Percentiles rank a stretch among this genome's conserved stretches.
Evolutionary conservation across 2,113 vertebrate genomes (phyloP).

Genomic region (Puffinus mauretanicus): DNA sequence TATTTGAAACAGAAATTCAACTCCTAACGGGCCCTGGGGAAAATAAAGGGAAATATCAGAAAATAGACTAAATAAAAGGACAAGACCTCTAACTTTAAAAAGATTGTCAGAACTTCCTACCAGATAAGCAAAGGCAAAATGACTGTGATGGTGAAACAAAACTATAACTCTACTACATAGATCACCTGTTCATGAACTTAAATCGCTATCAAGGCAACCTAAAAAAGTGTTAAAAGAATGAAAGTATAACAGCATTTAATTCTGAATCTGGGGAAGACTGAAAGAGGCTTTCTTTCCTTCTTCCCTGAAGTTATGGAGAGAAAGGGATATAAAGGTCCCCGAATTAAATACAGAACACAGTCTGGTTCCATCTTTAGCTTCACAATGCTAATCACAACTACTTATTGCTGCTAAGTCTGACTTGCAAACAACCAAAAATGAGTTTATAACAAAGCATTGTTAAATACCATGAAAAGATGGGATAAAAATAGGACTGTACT

Average conservation of each 20-base stretch:
- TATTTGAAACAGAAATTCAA: background rate
- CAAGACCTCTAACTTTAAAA: background rate
- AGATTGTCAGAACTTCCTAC: background rate
- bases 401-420: background rate
- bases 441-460: background rate
- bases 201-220: background rate
- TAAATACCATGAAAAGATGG: background rate
- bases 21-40: background rate
- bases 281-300: background rate
- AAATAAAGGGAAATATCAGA: background rate
- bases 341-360: background rate
- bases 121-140: background rate
- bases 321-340: background rate
- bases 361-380: background rate
- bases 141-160: background rate
- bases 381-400: background rate
- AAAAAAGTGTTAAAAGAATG: background rate
- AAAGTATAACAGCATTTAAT: background rate
- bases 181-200: background rate
- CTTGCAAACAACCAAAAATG: background rate
- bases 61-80: background rate
- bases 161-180: background rate
- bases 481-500: background rate
- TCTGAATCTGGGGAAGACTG: background rate
- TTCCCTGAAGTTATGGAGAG: background rate